These are phyloP conservation scores for Drosophila malerkotliana DNA, from an alignment of 1,140 invertebrate species.

Conservation along the genomic window DNA sequence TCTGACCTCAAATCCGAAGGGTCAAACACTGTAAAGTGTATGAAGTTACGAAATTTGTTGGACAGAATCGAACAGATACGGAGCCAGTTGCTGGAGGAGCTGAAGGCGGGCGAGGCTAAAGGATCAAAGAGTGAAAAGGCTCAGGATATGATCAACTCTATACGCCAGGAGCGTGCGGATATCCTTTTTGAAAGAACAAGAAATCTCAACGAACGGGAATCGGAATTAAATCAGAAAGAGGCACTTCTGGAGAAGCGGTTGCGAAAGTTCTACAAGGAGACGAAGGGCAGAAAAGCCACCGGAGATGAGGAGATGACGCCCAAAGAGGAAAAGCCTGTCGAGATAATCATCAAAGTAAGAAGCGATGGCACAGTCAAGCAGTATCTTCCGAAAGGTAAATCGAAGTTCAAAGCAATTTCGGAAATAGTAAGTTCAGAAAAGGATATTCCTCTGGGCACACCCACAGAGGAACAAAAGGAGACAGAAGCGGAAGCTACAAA, in stretches of 20 bases:
- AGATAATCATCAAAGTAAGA: slow-evolving; percentile 73
- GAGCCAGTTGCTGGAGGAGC: slow-evolving; percentile 51
- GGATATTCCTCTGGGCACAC: slow-evolving; percentile 2
- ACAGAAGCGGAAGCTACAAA: neutral
- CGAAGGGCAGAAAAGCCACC: slow-evolving; percentile 15
- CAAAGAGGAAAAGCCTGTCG: slow-evolving; percentile 51
- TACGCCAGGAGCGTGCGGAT: slow-evolving; percentile 61
- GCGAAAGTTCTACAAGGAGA: slow-evolving; percentile 53
- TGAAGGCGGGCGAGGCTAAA: slow-evolving; percentile 47
- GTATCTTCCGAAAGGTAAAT: slow-evolving; percentile 10
- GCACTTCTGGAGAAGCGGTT: slow-evolving; percentile 66
- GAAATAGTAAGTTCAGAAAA: slow-evolving; percentile 1
- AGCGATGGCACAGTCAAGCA: slow-evolving; percentile 69
- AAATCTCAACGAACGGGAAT: slow-evolving; percentile 49
- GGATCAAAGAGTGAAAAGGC: slow-evolving; percentile 36
- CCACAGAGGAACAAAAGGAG: neutral
- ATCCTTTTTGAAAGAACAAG: slow-evolving; percentile 37
- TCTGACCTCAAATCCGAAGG: slow-evolving; percentile 56
- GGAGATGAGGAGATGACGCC: neutral
- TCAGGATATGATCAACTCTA: slow-evolving; percentile 60
- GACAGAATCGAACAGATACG: slow-evolving; percentile 68
- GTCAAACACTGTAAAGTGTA: slow-evolving; percentile 48
- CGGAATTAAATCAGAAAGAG: slow-evolving; percentile 67
- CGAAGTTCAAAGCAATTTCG: slow-evolving; percentile 7
- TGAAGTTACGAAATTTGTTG: slow-evolving; percentile 55